Conservation (phyloP, 2,113 vertebrate species). For the Columbina picui region DNA sequence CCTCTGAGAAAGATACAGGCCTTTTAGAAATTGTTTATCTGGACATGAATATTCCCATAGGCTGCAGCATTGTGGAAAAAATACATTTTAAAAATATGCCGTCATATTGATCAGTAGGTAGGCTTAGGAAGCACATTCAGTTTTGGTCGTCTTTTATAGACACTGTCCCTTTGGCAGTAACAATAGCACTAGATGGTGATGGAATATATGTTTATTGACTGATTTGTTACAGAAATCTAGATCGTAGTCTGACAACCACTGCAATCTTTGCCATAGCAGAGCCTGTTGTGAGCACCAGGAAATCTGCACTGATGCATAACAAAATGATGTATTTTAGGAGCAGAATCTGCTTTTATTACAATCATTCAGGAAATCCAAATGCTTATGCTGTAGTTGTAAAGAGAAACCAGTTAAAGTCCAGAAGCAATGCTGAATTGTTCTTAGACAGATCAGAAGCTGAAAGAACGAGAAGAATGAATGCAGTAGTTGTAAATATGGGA, state of each 20-base stretch:
- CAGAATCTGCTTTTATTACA: not conserved
- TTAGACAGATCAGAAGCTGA: not conserved
- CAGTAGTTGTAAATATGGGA: not conserved
- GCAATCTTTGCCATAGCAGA: not conserved
- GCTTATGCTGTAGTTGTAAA: not conserved
- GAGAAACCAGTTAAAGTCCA: not conserved
- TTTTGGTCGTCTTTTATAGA: not conserved
- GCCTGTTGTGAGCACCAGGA: not conserved
- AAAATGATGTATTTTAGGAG: not conserved
- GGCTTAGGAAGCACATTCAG: not conserved
- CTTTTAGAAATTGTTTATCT: not conserved
- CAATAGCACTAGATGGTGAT: not conserved
- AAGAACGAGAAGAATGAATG: not conserved
- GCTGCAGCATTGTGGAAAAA: not conserved
- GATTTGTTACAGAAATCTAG: not conserved
- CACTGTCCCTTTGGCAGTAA: not conserved
- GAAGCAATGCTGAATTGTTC: not conserved
- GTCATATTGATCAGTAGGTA: not conserved
- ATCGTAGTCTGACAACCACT: not conserved
- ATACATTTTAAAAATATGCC: not conserved
- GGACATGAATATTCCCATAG: not conserved
- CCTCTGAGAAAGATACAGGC: not conserved
- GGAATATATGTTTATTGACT: not conserved
- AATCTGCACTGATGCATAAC: not conserved
- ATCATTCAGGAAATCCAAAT: not conserved